Conservation (phyloP, 2,888 invertebrate genomes). For the Creontiades dilutus region DNA sequence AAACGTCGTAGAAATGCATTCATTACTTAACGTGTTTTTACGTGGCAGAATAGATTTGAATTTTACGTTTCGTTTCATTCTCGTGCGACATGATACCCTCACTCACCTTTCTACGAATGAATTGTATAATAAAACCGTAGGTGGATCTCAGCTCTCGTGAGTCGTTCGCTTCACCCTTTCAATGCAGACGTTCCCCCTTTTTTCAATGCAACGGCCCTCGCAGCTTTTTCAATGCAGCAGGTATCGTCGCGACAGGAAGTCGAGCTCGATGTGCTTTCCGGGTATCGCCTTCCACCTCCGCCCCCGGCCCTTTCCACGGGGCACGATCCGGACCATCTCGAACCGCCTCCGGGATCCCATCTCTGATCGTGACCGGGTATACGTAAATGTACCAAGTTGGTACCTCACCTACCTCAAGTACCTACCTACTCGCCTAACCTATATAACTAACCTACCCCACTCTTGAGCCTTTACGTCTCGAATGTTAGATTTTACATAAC, state of each 20-base stretch:
- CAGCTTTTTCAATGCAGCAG: neutral
- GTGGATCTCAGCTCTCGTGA: neutral
- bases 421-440: neutral
- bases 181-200: neutral
- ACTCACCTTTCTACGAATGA: too few species aligned
- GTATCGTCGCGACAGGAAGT: neutral
- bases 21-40: too few species aligned
- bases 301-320: neutral
- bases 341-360: neutral
- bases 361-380: neutral
- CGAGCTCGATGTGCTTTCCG: neutral
- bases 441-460: neutral
- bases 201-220: neutral
- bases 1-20: too few species aligned
- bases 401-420: neutral
- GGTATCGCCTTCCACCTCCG: too few species aligned
- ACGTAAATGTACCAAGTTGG: neutral
- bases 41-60: too few species aligned
- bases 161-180: neutral
- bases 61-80: too few species aligned
- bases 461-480: neutral
- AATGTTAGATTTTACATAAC: neutral
- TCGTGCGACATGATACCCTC: too few species aligned
- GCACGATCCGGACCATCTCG: neutral
- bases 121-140: slow-evolving; percentile 8